Evolutionary conservation across 1,140 invertebrate genomes (phyloP).

Genomic region (Ptiloglossa arizonensis): DNA sequence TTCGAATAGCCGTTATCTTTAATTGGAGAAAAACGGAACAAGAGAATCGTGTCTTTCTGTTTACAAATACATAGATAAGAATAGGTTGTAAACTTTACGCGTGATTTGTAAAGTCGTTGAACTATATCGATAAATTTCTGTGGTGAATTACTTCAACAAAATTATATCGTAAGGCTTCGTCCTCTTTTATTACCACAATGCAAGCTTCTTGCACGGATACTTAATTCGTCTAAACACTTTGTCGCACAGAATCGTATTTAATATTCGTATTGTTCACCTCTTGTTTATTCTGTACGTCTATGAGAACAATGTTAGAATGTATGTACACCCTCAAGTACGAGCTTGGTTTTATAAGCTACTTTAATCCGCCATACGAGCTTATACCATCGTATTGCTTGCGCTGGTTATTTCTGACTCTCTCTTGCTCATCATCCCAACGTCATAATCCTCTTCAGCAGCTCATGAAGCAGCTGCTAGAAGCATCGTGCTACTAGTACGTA

Average conservation of each 20-base stretch:
- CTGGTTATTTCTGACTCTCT: slow-evolving; percentile 11
- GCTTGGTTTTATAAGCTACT: slow-evolving; percentile 42
- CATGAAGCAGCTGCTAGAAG: slow-evolving; percentile 19
- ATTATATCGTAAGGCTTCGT: no score
- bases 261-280: background rate
- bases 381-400: slow-evolving; percentile 27
- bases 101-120: no score
- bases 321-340: background rate
- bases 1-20: no score
- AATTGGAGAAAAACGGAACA: no score
- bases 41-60: no score
- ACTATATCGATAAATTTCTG: no score
- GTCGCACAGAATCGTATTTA: background rate
- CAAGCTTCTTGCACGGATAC: no score
- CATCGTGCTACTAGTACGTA: background rate
- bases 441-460: slow-evolving; percentile 26
- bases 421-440: slow-evolving; percentile 8
- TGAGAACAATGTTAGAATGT: background rate
- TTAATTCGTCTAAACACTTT: no score
- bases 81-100: no score
- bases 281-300: background rate
- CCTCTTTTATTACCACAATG: no score
- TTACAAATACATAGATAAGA: no score
- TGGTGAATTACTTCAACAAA: no score
- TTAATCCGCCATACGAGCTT: slow-evolving; percentile 42